Conservation (phyloP, 2,797 vertebrate species). For the Enteromius treurensis region DNA sequence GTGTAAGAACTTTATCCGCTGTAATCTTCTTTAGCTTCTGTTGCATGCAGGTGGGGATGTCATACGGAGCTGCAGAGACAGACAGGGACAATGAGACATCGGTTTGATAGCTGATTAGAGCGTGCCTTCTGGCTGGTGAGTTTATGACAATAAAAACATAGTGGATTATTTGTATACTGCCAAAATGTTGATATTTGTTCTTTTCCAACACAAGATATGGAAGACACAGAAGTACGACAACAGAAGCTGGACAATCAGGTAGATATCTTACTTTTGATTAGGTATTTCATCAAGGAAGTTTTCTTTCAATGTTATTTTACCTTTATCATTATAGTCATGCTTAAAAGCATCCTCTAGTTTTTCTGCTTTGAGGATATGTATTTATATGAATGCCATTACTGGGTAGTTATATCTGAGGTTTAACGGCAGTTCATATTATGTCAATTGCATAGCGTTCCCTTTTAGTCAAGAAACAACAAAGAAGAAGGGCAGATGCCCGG, state of each 20-base stretch:
- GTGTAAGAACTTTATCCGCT: conserved; percentile 81
- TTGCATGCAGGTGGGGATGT: conserved; percentile 72
- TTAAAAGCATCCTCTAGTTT: not conserved
- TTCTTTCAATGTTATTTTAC: not conserved
- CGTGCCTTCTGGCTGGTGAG: conserved; percentile 35
- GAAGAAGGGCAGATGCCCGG: conserved; percentile 82
- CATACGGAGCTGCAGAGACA: conserved; percentile 56
- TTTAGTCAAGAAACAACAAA: conserved; percentile 87
- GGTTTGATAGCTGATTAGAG: conserved; percentile 27
- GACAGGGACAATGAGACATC: conserved; percentile 36
- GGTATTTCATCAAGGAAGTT: not conserved
- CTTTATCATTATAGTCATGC: not conserved
- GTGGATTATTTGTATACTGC: not conserved
- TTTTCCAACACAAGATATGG: conserved; percentile 68
- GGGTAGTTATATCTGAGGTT: not conserved
- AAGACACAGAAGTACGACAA: conserved; percentile 74
- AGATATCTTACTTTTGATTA: conserved; percentile 47
- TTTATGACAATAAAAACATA: not conserved
- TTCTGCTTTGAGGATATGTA: not conserved
- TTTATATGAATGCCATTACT: not conserved
- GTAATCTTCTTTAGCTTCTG: conserved; percentile 85
- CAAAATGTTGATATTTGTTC: not conserved
- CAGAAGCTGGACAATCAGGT: conserved; percentile 83
- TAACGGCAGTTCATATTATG: not conserved
- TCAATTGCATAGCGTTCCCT: conserved; percentile 73